Evolutionary conservation across 2,888 invertebrate genomes (phyloP).

Genomic region (Diaprepes abbreviatus): DNA sequence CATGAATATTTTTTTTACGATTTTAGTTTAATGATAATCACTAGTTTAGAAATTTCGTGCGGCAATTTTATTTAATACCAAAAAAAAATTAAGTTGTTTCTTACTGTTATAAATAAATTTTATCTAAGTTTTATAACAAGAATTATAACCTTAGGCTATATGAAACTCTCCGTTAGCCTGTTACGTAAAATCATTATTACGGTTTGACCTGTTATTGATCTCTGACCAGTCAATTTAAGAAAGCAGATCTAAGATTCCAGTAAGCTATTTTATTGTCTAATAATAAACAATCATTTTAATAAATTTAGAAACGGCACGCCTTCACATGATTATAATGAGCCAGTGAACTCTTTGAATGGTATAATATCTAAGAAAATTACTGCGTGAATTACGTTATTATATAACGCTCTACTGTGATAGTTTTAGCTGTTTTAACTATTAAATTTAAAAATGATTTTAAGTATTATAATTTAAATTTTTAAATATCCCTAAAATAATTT

Average conservation of each 20-base stretch:
- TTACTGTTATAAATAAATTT: too few species aligned
- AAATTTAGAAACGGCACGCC: conserved; percentile 12
- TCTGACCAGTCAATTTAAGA: conserved; percentile 21
- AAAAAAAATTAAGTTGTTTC: too few species aligned
- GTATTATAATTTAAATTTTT: too few species aligned
- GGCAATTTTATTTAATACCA: too few species aligned
- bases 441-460: too few species aligned
- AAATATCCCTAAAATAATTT: too few species aligned
- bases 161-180: conserved; percentile 1
- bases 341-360: background rate
- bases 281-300: conserved; percentile 21
- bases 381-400: background rate
- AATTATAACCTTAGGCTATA: background rate
- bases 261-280: conserved; percentile 17
- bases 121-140: background rate
- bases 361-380: conserved; percentile 1
- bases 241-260: conserved; percentile 10
- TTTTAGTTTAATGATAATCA: too few species aligned
- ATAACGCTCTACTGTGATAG: too few species aligned
- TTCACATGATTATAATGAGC: background rate
- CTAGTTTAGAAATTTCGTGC: too few species aligned
- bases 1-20: too few species aligned
- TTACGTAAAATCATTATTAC: conserved; percentile 11
- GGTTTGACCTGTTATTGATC: conserved; percentile 27
- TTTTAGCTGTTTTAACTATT: too few species aligned